phyloP scores from a whole-genome alignment of 2,888 invertebrate species.

The Campaea margaritaria region DNA sequence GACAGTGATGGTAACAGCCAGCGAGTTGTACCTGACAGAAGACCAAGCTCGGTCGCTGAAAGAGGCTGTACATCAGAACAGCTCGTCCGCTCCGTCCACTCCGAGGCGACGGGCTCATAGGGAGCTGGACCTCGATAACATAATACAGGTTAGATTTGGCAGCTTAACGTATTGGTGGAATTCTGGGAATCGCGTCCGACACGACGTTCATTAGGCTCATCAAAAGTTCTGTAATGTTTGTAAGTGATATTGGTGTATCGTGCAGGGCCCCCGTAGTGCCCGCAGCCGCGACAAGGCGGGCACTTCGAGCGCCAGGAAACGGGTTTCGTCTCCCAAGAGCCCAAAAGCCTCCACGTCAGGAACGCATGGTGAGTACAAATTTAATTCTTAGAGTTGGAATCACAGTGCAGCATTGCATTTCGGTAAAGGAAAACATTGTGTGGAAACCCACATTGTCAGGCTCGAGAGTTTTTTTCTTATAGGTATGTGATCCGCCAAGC shows the following conservation, averaged over 20 bases:
- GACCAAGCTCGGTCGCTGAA: constrained; percentile 82
- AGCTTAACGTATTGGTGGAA: too few relatives aligned
- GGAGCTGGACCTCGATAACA: constrained; percentile 79
- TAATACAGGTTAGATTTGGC: constrained; percentile 82
- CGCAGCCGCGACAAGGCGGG: constrained; percentile 73
- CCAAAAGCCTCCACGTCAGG: constrained; percentile 83
- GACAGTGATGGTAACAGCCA: constrained; percentile 80
- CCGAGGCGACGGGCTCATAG: constrained; percentile 71
- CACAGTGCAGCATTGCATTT: too few relatives aligned
- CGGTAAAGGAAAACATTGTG: too few relatives aligned
- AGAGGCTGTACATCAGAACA: constrained; percentile 61
- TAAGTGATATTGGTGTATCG: constrained; percentile 2
- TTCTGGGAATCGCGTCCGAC: too few relatives aligned
- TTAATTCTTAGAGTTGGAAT: too few relatives aligned
- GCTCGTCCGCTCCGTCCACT: constrained; percentile 68
- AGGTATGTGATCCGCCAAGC: too few relatives aligned
- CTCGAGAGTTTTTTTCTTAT: too few relatives aligned
- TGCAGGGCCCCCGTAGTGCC: constrained; percentile 76
- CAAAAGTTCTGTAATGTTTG: too few relatives aligned
- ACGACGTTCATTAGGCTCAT: too few relatives aligned
- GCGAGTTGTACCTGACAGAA: constrained; percentile 84
- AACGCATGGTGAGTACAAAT: constrained; percentile 30
- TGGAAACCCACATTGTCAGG: too few relatives aligned
- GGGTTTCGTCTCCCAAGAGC: constrained; percentile 76
- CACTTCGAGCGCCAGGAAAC: constrained; percentile 71